Percentiles rank a stretch among this genome's conserved stretches.
phyloP scores from a whole-genome alignment of 2,113 vertebrate species.

The Hypomesus transpacificus region DNA sequence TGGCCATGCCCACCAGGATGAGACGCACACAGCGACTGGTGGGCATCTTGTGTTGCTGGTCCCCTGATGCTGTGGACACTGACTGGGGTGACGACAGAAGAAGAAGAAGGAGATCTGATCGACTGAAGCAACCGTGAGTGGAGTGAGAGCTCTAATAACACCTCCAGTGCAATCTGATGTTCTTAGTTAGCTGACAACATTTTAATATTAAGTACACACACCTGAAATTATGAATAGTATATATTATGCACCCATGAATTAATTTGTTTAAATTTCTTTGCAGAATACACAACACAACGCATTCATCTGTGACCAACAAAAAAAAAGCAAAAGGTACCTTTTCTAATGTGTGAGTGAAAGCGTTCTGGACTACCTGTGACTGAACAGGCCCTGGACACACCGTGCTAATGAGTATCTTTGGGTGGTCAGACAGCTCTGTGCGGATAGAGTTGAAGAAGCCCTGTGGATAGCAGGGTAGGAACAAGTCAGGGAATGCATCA shows the following conservation, averaged over 20 bases:
- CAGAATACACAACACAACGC: not conserved
- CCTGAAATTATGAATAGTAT: not conserved
- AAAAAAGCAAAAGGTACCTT: slow-evolving; percentile 71
- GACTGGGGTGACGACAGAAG: slow-evolving; percentile 39
- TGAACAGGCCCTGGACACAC: slow-evolving; percentile 90
- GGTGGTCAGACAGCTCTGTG: slow-evolving; percentile 78
- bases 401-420: slow-evolving; percentile 81
- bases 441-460: slow-evolving; percentile 89
- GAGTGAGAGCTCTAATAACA: not conserved
- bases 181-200: not conserved
- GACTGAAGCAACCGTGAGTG: not conserved
- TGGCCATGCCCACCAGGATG: slow-evolving; percentile 81
- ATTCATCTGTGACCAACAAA: not conserved
- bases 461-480: slow-evolving; percentile 54
- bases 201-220: not conserved
- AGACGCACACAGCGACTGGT: slow-evolving; percentile 81
- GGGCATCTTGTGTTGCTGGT: slow-evolving; percentile 85
- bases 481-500: no score
- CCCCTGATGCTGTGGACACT: slow-evolving; percentile 44
- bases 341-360: slow-evolving; percentile 78
- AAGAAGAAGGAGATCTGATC: not conserved
- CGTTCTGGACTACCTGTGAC: slow-evolving; percentile 85
- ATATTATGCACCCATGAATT: no score
- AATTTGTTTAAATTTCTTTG: not conserved
- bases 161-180: not conserved